Base-by-base conservation (phyloP, 2,888 invertebrate species). In the Graphium colonna region DNA sequence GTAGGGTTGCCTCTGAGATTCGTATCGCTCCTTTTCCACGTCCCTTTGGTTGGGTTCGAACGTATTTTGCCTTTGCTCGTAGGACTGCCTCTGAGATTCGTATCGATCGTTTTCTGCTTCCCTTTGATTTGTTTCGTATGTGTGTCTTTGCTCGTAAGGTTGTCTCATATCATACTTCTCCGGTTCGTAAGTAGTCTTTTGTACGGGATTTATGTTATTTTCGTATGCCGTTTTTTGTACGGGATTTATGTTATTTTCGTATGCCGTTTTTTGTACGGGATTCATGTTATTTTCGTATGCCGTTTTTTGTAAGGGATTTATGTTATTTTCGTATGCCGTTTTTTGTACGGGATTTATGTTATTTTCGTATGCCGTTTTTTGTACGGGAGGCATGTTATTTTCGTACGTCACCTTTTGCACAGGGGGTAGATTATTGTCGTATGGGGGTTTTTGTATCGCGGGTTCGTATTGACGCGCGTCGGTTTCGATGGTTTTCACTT, bases 111-210 rank as follows among this genome's bases (percentile, higher is more conserved):
- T 28, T 42, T 60, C 18, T 48, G 46, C 49, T 0, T 39, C 38
- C 51, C 43, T 16, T 40, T 54, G 18, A 31, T 49, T 47, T 63
- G 67, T 54, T 64, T 65, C 40, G 64, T 51, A 36, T 61, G 53
- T 45, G 57, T 44, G 51, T 16, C 56, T 56, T 40, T 16, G 51
- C 21, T 16, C 56, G 52, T 18, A 55, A 3, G n/a, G 36, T 10
- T 36, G n/a, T 12, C 36, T 9, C 36, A 21, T 5, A 21, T 21
- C 21, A 5, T 21, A 21, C 5, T 21, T 21, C 5, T 21, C 21
- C 5, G 21, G 21, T 21, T 21, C 21, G 21, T 21, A 21, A 3
- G 21, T 21, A 2, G 21, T 5, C 21, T 1, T 33, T 15, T 31
- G 31, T 17, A 28, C 10, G 1, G 33, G 45, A n/a, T 45, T 4